phyloP scores from a whole-genome alignment of 1,140 invertebrate species.

The Trinorchestia longiramus region DNA sequence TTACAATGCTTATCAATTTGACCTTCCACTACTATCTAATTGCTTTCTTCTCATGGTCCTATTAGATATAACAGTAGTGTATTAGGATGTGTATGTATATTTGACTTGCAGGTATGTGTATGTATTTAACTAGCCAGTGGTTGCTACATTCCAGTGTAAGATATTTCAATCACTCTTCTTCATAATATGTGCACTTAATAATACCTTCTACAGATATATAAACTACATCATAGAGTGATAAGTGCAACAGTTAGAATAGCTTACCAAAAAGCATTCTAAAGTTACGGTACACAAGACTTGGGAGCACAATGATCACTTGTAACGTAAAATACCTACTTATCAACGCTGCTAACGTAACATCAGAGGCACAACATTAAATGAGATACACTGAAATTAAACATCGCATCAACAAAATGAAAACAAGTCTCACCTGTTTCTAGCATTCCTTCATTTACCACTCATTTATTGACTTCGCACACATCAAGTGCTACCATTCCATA shows the following conservation, averaged over 20 bases:
- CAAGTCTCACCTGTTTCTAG: conserved; percentile 13
- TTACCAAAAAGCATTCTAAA: background rate
- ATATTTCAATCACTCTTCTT: background rate
- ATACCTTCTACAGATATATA: background rate
- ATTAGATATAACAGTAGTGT: too few species aligned
- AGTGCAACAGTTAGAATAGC: background rate
- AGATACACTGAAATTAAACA: background rate
- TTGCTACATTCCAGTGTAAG: background rate
- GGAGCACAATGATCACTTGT: background rate
- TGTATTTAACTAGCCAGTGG: background rate
- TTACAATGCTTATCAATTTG: too few species aligned
- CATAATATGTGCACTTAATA: background rate
- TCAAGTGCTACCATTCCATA: conserved; percentile 48
- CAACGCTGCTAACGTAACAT: background rate
- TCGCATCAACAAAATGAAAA: background rate
- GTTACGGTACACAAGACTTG: background rate
- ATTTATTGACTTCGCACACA: conserved; percentile 53
- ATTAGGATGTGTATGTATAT: too few species aligned
- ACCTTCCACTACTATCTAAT: too few species aligned
- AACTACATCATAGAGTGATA: background rate
- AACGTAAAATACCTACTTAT: background rate
- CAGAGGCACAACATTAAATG: background rate
- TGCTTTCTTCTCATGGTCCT: too few species aligned
- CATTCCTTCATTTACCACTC: conserved; percentile 53
- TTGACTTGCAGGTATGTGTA: too few species aligned